Evolutionary conservation across 2,888 invertebrate genomes (phyloP).

Genomic region (Amblyjoppa proteus): DNA sequence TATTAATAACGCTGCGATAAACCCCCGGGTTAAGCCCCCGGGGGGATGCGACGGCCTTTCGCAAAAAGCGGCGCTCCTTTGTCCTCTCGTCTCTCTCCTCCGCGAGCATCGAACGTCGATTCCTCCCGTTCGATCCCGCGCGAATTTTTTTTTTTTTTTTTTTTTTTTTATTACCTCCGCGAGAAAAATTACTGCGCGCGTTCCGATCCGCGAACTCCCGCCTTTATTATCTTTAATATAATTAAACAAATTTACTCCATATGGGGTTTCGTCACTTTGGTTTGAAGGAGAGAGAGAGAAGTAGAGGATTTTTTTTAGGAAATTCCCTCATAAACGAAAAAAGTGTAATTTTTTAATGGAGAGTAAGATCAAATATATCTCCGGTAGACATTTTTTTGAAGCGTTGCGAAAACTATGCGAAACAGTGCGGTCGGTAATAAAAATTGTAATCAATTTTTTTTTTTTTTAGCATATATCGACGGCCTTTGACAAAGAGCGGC

Average conservation of each 20-base stretch:
- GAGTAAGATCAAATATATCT: too few relatives aligned
- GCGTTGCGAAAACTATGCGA: too few relatives aligned
- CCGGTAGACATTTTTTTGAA: too few relatives aligned
- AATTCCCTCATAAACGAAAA: too few relatives aligned
- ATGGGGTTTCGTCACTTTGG: too few relatives aligned
- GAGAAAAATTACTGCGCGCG: slow-evolving; percentile 1
- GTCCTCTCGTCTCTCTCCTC: slow-evolving; percentile 62
- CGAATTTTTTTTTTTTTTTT: neutral
- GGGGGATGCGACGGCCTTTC: slow-evolving; percentile 77
- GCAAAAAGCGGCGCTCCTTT: slow-evolving; percentile 74
- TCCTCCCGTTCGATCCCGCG: slow-evolving; percentile 30
- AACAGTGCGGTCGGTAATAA: too few relatives aligned
- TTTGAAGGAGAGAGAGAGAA: too few relatives aligned
- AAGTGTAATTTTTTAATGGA: too few relatives aligned
- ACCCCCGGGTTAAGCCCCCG: slow-evolving; percentile 77
- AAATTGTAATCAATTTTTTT: too few relatives aligned
- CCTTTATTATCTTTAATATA: too few relatives aligned
- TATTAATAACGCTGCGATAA: slow-evolving; percentile 81
- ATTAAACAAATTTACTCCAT: too few relatives aligned
- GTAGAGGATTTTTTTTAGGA: too few relatives aligned
- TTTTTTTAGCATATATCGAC: slow-evolving; percentile 55
- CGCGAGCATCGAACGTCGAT: slow-evolving; percentile 49
- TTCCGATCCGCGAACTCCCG: neutral
- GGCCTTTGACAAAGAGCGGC: slow-evolving; percentile 77
- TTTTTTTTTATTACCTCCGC: slow-evolving; percentile 31